Evolutionary conservation across 2,888 invertebrate genomes (phyloP).

Genomic region (Choreutis nemorana): DNA sequence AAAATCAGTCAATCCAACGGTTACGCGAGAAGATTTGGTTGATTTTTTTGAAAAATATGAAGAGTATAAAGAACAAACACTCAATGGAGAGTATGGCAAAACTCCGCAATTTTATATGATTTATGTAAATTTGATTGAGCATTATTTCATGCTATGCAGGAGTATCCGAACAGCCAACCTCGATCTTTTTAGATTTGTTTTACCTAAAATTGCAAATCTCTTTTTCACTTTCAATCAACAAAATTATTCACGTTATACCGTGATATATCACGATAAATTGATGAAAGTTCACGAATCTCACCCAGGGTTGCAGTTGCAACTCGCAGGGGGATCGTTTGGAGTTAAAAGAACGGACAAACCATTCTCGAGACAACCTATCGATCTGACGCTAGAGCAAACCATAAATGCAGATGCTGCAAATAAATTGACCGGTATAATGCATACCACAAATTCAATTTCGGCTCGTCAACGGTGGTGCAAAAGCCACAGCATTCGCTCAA

Average conservation of each 20-base stretch:
- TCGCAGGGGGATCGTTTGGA: conserved; percentile 12
- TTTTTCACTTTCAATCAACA: conserved; percentile 13
- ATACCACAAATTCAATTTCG: conserved; percentile 13
- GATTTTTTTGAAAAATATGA: conserved; percentile 1
- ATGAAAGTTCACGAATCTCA: conserved; percentile 12
- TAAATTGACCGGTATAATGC: conserved; percentile 17
- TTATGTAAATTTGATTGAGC: conserved; percentile 7
- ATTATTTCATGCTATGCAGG: conserved; percentile 1
- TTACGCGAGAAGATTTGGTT: conserved; percentile 1
- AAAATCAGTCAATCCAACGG: conserved; percentile 2
- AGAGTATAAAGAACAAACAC: conserved; percentile 1
- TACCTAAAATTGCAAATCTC: conserved; percentile 12
- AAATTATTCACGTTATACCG: conserved; percentile 15
- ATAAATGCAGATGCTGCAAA: conserved; percentile 25
- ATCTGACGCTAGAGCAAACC: conserved; percentile 20
- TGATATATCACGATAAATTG: conserved; percentile 14
- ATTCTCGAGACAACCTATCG: conserved; percentile 16
- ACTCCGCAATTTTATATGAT: conserved; percentile 11
- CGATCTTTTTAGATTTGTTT: conserved; percentile 1
- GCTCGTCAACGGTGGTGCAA: conserved; percentile 13
- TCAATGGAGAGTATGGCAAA: conserved; percentile 10
- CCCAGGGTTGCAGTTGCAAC: conserved; percentile 10
- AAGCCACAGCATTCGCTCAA: conserved; percentile 6
- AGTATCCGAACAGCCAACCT: conserved; percentile 1
- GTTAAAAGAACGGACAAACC: conserved; percentile 13